These are phyloP conservation scores for Psittacus erithacus DNA, from an alignment of 2,113 vertebrate species.

Conservation along the genomic window DNA sequence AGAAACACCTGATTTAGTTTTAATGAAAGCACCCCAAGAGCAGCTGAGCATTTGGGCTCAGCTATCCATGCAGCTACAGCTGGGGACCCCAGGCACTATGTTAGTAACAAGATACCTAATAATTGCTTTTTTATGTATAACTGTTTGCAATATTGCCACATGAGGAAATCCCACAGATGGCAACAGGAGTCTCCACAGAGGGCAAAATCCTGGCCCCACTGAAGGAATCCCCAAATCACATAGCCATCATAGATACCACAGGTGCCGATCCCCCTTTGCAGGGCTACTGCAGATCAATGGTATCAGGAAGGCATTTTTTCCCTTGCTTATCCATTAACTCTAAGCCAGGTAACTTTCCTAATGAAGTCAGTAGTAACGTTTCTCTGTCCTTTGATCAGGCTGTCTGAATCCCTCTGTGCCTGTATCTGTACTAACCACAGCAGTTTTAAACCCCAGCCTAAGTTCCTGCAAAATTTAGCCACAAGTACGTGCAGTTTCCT, in stretches of 20 bases:
- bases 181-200: not conserved
- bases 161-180: not conserved
- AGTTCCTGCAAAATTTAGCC: slow-evolving; percentile 32
- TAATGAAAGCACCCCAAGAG: not conserved
- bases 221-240: not conserved
- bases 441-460: not conserved
- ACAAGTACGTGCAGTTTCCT: not conserved
- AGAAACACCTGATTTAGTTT: not conserved
- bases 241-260: too few relatives aligned
- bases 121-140: not conserved
- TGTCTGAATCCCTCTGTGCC: not conserved
- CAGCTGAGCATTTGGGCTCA: not conserved
- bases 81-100: not conserved
- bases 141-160: not conserved
- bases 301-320: not conserved
- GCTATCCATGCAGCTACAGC: not conserved
- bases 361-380: not conserved
- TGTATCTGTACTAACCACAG: not conserved
- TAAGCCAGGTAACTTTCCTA: slow-evolving; percentile 10
- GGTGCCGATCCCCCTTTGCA: not conserved
- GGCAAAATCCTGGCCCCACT: not conserved
- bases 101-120: not conserved
- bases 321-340: not conserved
- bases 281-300: not conserved
- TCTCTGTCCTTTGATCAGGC: slow-evolving; percentile 15